phyloP scores from a whole-genome alignment of 2,888 invertebrate species.

The Drosophila ezoana region DNA sequence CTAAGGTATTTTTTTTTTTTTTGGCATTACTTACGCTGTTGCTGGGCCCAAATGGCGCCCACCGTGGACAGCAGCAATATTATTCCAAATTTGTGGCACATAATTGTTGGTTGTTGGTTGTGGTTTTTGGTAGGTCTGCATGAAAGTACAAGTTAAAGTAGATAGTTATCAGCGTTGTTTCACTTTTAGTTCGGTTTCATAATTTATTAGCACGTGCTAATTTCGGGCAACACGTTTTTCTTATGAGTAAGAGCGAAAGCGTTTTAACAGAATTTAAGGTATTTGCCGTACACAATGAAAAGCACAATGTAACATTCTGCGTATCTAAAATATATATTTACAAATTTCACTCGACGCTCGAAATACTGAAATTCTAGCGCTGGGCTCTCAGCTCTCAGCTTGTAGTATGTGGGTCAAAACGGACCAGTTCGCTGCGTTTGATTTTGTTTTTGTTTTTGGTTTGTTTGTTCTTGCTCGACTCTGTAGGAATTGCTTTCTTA shows the following conservation, averaged over 20 bases:
- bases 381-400: slow-evolving; percentile 16
- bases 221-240: slow-evolving; percentile 34
- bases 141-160: slow-evolving; percentile 78
- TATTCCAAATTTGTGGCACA: slow-evolving; percentile 69
- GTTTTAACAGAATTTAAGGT: slow-evolving; percentile 30
- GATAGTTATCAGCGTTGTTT: slow-evolving; percentile 48
- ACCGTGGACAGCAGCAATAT: slow-evolving; percentile 62
- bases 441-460: slow-evolving; percentile 8
- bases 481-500: no score
- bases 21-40: slow-evolving; percentile 76
- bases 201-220: slow-evolving; percentile 77
- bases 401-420: slow-evolving; percentile 59
- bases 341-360: slow-evolving; percentile 66
- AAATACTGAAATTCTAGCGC: slow-evolving; percentile 61
- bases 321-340: slow-evolving; percentile 11
- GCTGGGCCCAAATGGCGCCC: slow-evolving; percentile 64
- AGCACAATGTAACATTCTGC: slow-evolving; percentile 33
- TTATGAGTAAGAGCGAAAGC: slow-evolving; percentile 73
- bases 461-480: slow-evolving; percentile 47
- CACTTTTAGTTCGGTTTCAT: slow-evolving; percentile 69
- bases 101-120: slow-evolving; percentile 42
- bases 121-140: slow-evolving; percentile 46
- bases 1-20: slow-evolving; percentile 6
- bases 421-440: slow-evolving; percentile 49
- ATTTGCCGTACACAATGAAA: slow-evolving; percentile 10